phyloP scores from a whole-genome alignment of 23 tunicate species.

The Halocynthia roretzi region DNA sequence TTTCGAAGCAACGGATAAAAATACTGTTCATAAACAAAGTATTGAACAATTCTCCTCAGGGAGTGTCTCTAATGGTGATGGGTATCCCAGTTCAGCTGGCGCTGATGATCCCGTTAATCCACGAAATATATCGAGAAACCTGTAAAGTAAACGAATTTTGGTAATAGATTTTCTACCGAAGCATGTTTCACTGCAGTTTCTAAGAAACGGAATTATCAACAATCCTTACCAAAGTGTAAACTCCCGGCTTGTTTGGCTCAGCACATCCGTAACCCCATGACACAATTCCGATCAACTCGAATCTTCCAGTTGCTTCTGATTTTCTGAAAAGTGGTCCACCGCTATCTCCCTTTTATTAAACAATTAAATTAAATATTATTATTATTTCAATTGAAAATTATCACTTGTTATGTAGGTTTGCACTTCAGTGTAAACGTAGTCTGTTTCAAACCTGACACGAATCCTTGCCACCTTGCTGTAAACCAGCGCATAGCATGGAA shows the following conservation, averaged over 20 bases:
- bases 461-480: conserved; percentile 37
- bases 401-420: not conserved
- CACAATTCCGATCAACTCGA: conserved; percentile 41
- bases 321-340: conserved; percentile 34
- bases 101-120: no score
- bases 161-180: no score
- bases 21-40: no score
- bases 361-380: not conserved
- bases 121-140: no score
- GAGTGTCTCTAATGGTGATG: no score
- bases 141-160: no score
- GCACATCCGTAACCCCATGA: conserved; percentile 70
- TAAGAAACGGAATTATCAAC: no score
- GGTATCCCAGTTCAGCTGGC: no score
- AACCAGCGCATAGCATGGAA: conserved; percentile 55
- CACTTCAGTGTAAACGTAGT: not conserved
- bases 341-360: conserved; percentile 47
- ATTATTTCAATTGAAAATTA: not conserved
- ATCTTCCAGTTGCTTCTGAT: not conserved
- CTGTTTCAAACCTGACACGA: conserved; percentile 29
- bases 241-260: conserved; percentile 35
- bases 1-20: no score
- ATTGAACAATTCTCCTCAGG: no score
- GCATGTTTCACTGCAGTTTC: no score
- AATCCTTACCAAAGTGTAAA: conserved; percentile 50